A percentile compares a stretch with the other conserved stretches of the same genome.
Evolutionary conservation across 1,140 invertebrate species (phyloP).

Genomic region (Trichoplusia ni): DNA sequence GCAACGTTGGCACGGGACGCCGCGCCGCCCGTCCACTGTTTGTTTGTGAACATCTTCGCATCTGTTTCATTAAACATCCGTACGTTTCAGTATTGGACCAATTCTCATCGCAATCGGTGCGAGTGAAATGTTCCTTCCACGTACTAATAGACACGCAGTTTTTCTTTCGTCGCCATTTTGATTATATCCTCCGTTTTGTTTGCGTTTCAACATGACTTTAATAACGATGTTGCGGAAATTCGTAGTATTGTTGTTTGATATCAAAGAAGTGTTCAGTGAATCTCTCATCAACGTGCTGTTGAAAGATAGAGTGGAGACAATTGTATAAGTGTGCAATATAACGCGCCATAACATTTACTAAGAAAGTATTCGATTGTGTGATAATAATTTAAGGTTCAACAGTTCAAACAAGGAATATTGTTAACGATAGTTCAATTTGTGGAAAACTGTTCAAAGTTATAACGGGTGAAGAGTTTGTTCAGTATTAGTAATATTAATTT

Average conservation of each 20-base stretch:
- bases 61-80: conserved; percentile 78
- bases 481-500: not conserved
- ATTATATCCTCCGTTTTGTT: conserved; percentile 28
- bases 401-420: not conserved
- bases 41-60: conserved; percentile 76
- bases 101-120: conserved; percentile 64
- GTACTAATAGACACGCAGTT: conserved; percentile 41
- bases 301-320: conserved; percentile 69
- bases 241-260: conserved; percentile 69
- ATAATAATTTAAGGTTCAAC: conserved; percentile 30
- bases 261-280: conserved; percentile 78
- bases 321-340: conserved; percentile 48
- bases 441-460: not conserved
- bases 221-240: conserved; percentile 66
- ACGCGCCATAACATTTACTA: conserved; percentile 5
- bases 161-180: conserved; percentile 58
- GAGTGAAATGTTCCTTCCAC: conserved; percentile 48
- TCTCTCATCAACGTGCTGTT: conserved; percentile 71
- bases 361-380: conserved; percentile 28
- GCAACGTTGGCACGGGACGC: conserved; percentile 68
- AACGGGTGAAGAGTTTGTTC: not conserved
- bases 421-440: conserved; percentile 10
- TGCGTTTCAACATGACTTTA: conserved; percentile 50
- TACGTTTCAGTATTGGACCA: conserved; percentile 70
- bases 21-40: conserved; percentile 60